Evolutionary conservation across 2,113 vertebrate species (phyloP).

Genomic region (Ovis aries): DNA sequence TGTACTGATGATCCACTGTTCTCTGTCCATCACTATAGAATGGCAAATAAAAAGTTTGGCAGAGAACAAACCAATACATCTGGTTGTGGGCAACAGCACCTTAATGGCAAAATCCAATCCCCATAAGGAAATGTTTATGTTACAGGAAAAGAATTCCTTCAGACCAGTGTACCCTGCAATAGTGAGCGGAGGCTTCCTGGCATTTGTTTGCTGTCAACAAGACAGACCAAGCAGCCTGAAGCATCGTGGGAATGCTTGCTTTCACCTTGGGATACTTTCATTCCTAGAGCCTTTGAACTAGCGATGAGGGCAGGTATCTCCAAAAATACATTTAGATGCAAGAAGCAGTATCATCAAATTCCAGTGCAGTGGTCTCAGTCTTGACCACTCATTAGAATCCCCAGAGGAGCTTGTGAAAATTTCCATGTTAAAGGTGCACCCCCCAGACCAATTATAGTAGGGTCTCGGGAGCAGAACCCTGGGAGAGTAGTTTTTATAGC

Average conservation of each 20-base stretch:
- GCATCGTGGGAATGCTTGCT: slow-evolving; percentile 10
- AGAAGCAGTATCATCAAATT: not conserved
- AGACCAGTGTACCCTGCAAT: not conserved
- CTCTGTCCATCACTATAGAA: not conserved
- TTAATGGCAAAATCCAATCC: slow-evolving; percentile 19
- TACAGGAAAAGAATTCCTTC: slow-evolving; percentile 36
- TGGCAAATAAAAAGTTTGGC: slow-evolving; percentile 39
- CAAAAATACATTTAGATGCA: not conserved
- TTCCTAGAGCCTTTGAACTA: not conserved
- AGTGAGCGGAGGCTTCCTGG: slow-evolving; percentile 6
- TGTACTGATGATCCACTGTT: not conserved
- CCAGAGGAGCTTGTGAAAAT: slow-evolving; percentile 24
- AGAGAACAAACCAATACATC: slow-evolving; percentile 13
- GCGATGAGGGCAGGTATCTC: not conserved
- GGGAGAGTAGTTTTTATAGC: not conserved
- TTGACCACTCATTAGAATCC: slow-evolving; percentile 8
- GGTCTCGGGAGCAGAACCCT: not conserved
- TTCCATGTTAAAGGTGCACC: not conserved
- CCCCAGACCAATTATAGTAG: not conserved
- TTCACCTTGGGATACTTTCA: slow-evolving; percentile 12
- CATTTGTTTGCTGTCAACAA: slow-evolving; percentile 44
- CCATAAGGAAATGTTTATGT: slow-evolving; percentile 54
- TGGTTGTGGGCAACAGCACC: slow-evolving; percentile 47
- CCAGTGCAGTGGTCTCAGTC: not conserved
- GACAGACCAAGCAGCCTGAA: slow-evolving; percentile 23